Percentiles rank a stretch among this genome's conserved stretches.
phyloP scores from a whole-genome alignment of 1,140 invertebrate genomes.

The Heterodera carotae region DNA sequence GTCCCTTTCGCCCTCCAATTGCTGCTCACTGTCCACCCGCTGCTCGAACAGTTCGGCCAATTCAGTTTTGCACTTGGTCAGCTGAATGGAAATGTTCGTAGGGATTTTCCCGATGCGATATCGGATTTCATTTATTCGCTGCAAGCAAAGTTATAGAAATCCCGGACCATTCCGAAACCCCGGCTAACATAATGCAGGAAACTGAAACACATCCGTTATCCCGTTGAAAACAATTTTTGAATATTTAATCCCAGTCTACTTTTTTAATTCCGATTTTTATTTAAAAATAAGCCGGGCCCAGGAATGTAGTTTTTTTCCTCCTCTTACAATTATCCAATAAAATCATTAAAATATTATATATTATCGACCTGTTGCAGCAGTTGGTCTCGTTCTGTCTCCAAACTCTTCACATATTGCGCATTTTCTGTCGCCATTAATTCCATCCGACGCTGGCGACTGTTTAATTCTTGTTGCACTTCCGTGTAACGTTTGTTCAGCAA shows the following conservation, averaged over 20 bases:
- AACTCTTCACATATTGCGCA: conserved; percentile 5
- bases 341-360: neutral
- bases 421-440: neutral
- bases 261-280: neutral
- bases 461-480: conserved; percentile 29
- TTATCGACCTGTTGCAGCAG: conserved; percentile 7
- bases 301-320: no score
- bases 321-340: neutral
- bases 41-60: conserved; percentile 19
- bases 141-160: no score
- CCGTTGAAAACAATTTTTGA: no score
- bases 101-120: neutral
- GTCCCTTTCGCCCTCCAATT: conserved; percentile 14
- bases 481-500: conserved; percentile 23
- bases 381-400: conserved; percentile 23
- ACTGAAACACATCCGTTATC: no score
- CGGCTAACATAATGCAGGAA: no score
- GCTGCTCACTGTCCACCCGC: conserved; percentile 10
- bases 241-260: no score
- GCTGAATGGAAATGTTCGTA: neutral
- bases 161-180: no score
- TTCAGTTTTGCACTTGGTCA: conserved; percentile 11
- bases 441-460: conserved; percentile 1
- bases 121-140: no score
- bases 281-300: no score